Evolutionary conservation across 2,888 invertebrate genomes (phyloP), one percentile per base, ranked within the genome.

Genomic region (Apodemia mormo): DNA sequence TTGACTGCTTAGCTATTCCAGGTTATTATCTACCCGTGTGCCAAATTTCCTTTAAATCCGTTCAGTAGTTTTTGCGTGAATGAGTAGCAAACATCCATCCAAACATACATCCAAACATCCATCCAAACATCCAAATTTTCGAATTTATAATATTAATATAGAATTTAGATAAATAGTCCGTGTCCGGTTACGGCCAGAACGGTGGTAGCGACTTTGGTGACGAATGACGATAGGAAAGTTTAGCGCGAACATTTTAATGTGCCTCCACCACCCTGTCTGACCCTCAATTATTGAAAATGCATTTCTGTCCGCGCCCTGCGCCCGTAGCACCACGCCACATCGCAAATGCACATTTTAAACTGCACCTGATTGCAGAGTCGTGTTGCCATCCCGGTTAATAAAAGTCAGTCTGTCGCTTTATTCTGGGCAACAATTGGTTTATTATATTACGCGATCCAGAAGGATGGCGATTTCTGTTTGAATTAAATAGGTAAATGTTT

Each of bases 251-350:
- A 89, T 91, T 92, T 91, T 89, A 91, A 90, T 86, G 85, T 79
- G 79, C 85, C 88, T 83, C 89, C 88, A 81, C 86, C 85, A 81
- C 86, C 91, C 89, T 80, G 92, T 93, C 92, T 92, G 92, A 91
- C 92, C 90, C 87, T 92, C 90, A 92, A 93, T 93, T 92, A 93
- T 93, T 92, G 92, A 92, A 92, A 92, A 92, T 92, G 90, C 91
- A 92, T 90, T 89, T 85, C 85, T 84, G 87, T 83, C 87, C 88
- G 90, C 90, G 89, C 90, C 89, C 88, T 83, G 85, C 80, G 85
- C 84, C 85, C 82, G 84, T 70, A 75, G 76, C 78, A 70, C 75
- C 76, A 72, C 78, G 78, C 83, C 87, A 81, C 91, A 93, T 93
- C 82, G 88, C 88, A 89, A 92, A 93, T 93, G 93, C 92, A 92